Percentiles rank a stretch among this genome's conserved stretches.
Conservation (phyloP, 1,140 invertebrate species). For the Pemphigus obesinymphae region DNA sequence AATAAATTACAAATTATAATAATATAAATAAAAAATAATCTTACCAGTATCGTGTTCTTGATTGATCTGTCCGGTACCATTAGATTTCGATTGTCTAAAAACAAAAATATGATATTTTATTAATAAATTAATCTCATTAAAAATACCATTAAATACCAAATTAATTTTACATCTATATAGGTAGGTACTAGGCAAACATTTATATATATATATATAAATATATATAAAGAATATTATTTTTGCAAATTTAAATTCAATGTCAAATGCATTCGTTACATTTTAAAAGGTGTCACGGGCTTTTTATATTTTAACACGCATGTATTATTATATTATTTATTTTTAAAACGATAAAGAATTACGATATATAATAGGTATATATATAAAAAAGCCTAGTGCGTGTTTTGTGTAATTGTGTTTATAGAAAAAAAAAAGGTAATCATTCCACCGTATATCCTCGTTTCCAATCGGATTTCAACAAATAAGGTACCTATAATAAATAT, state of each 20-base stretch:
- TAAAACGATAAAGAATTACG: background rate
- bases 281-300: constrained; percentile 16
- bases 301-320: constrained; percentile 1
- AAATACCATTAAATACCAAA: background rate
- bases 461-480: background rate
- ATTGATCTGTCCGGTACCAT: background rate
- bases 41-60: background rate
- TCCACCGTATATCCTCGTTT: constrained; percentile 36
- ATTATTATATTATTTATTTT: background rate
- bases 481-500: background rate
- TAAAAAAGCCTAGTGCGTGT: background rate
- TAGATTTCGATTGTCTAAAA: background rate
- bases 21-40: background rate
- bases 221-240: background rate
- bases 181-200: background rate
- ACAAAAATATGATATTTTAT: background rate
- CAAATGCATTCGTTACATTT: background rate
- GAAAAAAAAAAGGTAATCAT: background rate
- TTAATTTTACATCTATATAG: background rate
- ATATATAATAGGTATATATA: background rate
- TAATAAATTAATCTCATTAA: background rate
- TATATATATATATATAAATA: no score
- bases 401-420: background rate
- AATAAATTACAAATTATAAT: background rate
- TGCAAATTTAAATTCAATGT: background rate